phyloP scores from a whole-genome alignment of 2,113 vertebrate genomes.

The Bubalus kerabau region DNA sequence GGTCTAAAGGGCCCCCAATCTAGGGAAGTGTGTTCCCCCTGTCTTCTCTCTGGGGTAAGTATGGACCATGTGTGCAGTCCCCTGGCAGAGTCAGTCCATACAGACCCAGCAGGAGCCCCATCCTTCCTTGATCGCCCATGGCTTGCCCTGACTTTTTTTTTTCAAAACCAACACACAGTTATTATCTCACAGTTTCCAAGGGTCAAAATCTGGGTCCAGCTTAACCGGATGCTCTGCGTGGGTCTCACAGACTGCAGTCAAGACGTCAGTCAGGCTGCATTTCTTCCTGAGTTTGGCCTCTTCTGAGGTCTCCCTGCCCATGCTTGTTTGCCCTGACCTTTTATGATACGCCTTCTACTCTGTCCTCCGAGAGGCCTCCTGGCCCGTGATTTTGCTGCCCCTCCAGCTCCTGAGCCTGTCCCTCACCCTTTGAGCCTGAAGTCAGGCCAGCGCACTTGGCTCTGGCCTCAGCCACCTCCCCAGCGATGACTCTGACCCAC shows the following conservation, averaged over 20 bases:
- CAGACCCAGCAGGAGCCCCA: background rate
- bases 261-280: rapidly evolving
- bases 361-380: background rate
- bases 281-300: background rate
- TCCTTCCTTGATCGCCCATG: background rate
- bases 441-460: background rate
- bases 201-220: background rate
- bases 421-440: background rate
- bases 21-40: background rate
- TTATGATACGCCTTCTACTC: background rate
- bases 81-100: background rate
- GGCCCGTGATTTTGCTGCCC: background rate
- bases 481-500: background rate
- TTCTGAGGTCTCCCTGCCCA: background rate
- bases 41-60: no score
- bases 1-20: background rate
- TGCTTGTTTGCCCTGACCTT: background rate
- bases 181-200: background rate
- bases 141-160: background rate
- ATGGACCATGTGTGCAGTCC: background rate
- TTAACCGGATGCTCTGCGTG: background rate
- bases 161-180: background rate
- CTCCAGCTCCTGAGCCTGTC: background rate
- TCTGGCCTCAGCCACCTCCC: background rate
- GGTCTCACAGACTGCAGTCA: background rate